A percentile compares a stretch with the other conserved stretches of the same genome.
These are phyloP conservation scores for Malthinus flaveolus DNA, from an alignment of 2,888 invertebrate genomes.

Conservation along the genomic window DNA sequence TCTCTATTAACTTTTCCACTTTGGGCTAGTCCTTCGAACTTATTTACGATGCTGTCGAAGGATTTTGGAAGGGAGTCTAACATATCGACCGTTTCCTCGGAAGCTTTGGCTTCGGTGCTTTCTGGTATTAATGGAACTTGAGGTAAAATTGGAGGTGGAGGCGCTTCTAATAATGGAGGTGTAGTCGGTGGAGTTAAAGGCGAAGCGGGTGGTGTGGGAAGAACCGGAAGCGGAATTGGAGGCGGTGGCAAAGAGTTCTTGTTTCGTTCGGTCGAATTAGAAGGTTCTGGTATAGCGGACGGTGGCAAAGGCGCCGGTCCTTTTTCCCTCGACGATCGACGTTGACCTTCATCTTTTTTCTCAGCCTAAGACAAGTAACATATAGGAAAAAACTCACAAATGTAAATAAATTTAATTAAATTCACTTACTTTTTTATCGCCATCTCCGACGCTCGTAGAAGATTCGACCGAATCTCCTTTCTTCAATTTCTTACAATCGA, in stretches of 20 bases:
- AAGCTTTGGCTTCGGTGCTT: slow-evolving; percentile 3
- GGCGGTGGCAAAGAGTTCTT: slow-evolving; percentile 46
- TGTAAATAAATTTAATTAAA: background rate
- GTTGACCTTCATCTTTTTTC: slow-evolving; percentile 65
- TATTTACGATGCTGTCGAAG: slow-evolving; percentile 16
- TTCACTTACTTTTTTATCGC: slow-evolving; percentile 28
- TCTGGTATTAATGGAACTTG: background rate
- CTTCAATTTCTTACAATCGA: slow-evolving; percentile 37
- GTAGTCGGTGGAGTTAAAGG: slow-evolving; percentile 50
- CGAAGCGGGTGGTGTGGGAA: slow-evolving; percentile 52
- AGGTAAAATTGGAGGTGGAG: slow-evolving; percentile 30
- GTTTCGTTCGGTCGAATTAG: slow-evolving; percentile 56
- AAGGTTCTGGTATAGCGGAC: slow-evolving; percentile 39
- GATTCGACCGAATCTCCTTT: slow-evolving; percentile 35
- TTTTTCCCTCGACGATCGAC: slow-evolving; percentile 67
- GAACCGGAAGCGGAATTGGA: slow-evolving; percentile 34
- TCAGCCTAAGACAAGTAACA: slow-evolving; percentile 58
- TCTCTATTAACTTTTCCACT: slow-evolving; percentile 43
- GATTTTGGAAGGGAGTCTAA: slow-evolving; percentile 17
- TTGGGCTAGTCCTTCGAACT: slow-evolving; percentile 12
- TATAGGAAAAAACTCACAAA: background rate
- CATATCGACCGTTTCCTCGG: slow-evolving; percentile 7
- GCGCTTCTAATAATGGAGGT: slow-evolving; percentile 39
- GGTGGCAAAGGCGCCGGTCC: slow-evolving; percentile 78
- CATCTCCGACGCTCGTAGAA: slow-evolving; percentile 17